Evolutionary conservation across 2,797 vertebrate genomes (phyloP).

Genomic region (Myotis vivesi): DNA sequence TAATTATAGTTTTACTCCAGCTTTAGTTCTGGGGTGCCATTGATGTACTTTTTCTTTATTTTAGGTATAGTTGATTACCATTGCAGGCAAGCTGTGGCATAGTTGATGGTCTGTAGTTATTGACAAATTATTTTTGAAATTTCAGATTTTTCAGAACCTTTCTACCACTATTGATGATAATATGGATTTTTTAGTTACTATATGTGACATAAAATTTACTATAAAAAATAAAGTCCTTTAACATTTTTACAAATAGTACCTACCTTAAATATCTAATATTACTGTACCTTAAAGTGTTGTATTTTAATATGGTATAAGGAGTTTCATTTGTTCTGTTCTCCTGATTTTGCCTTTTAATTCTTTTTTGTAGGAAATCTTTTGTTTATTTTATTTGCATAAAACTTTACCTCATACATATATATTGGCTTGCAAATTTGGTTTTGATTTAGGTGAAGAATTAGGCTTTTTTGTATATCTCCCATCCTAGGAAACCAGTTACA

Average conservation of each 20-base stretch:
- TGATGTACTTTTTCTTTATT: slow-evolving; percentile 7
- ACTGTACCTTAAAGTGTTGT: not conserved
- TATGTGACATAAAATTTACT: not conserved
- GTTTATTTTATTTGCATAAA: slow-evolving; percentile 41
- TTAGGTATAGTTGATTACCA: not conserved
- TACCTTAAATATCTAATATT: not conserved
- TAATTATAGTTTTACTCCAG: not conserved
- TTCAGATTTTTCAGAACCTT: slow-evolving; percentile 28
- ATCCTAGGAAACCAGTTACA: not conserved
- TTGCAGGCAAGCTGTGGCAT: not conserved
- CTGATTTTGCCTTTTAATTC: slow-evolving; percentile 18
- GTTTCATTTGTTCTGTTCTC: slow-evolving; percentile 6
- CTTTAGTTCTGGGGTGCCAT: not conserved
- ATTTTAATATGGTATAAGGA: slow-evolving; percentile 4
- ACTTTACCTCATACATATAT: not conserved
- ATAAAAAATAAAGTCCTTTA: slow-evolving; percentile 45
- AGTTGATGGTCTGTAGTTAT: not conserved
- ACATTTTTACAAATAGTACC: not conserved
- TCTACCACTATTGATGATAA: not conserved
- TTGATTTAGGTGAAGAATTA: slow-evolving; percentile 32
- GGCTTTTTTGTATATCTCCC: not conserved
- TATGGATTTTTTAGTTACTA: not conserved
- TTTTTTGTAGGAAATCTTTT: slow-evolving; percentile 35
- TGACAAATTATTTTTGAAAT: slow-evolving; percentile 41
- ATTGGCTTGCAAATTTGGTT: not conserved